Base-by-base conservation (phyloP, 2,888 invertebrate genomes). In the Melanostoma mellinum region DNA sequence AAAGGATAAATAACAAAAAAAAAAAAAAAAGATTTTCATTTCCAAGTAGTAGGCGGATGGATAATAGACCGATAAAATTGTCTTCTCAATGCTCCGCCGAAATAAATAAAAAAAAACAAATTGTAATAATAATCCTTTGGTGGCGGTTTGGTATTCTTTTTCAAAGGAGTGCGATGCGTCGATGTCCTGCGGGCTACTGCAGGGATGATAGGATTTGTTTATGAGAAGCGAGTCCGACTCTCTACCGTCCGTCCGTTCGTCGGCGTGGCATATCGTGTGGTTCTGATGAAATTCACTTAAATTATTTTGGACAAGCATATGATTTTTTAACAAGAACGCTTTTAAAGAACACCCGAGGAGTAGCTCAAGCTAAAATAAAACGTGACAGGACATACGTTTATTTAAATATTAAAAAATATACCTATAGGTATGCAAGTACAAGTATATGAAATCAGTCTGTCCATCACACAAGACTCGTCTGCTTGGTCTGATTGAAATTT, bases 81-180 rank as follows among this genome's bases (percentile, higher is more conserved):
- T 60, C 38, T 67, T 52, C 52, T 50, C 48, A 69, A 32, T 61
- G 71, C 40, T 50, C 36, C 30, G 56, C 36, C 38, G 30, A 46
- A 44, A 63, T 46, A 61, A 5, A 46, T 20, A 40, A 40, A 52
- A 67, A 42, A 53, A 44, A 52, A 65, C 5, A 76, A 63, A 74
- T 60, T 68, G 35, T 71, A 67, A 75, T 78, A 67, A 78, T 75
- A 78, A 82, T 84, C 84, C 84, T 84, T 84, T 84, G 78, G 78
- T 67, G 69, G 78, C 71, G 69, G 78, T 84, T 78, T 71, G 67
- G 58, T 73, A 69, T 77, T 63, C 74, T 72, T 72, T 60, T 10
- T 20, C 33, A 10, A 1, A 20, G 20, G 20, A 20, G 72, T 79
- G 46, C 56, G 60, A 68, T 61, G 65, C 44, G 48, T 50, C 52